These are phyloP conservation scores for Drosophila setosimentum DNA, from an alignment of 2,888 invertebrate genomes.

Conservation along the genomic window DNA sequence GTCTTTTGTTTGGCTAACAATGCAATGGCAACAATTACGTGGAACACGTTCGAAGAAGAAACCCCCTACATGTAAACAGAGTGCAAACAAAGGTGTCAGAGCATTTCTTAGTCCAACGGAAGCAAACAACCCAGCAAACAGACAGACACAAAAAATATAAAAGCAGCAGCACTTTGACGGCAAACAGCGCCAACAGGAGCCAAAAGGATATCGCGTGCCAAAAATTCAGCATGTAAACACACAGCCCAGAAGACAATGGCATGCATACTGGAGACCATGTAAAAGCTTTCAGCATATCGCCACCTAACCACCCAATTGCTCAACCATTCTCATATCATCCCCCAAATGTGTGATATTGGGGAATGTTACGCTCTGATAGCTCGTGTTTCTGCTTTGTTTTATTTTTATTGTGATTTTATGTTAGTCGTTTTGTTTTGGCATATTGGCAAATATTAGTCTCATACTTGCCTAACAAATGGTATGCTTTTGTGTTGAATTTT, in stretches of 20 bases:
- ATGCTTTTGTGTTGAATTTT: slow-evolving; percentile 45
- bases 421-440: slow-evolving; percentile 63
- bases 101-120: slow-evolving; percentile 57
- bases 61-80: slow-evolving; percentile 16
- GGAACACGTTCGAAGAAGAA: slow-evolving; percentile 25
- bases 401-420: slow-evolving; percentile 72
- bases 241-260: slow-evolving; percentile 29
- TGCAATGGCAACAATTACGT: slow-evolving; percentile 58
- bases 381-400: slow-evolving; percentile 47
- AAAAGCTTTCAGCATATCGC: slow-evolving; percentile 64
- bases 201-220: slow-evolving; percentile 82
- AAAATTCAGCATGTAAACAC: slow-evolving; percentile 73
- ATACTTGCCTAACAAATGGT: slow-evolving; percentile 54
- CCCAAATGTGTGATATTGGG: slow-evolving; percentile 30
- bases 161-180: slow-evolving; percentile 46
- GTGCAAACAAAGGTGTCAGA: slow-evolving; percentile 51
- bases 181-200: slow-evolving; percentile 54
- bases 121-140: slow-evolving; percentile 51
- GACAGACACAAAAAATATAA: slow-evolving; percentile 29
- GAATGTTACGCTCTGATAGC: slow-evolving; percentile 32
- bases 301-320: slow-evolving; percentile 10
- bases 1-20: slow-evolving; percentile 67
- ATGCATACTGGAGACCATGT: slow-evolving; percentile 24
- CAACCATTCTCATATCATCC: slow-evolving; percentile 28
- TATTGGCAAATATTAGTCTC: slow-evolving; percentile 76